Percentiles rank a stretch among this genome's conserved stretches.
phyloP scores from a whole-genome alignment of 2,888 invertebrate species.

The Digitonthophagus gazella region DNA sequence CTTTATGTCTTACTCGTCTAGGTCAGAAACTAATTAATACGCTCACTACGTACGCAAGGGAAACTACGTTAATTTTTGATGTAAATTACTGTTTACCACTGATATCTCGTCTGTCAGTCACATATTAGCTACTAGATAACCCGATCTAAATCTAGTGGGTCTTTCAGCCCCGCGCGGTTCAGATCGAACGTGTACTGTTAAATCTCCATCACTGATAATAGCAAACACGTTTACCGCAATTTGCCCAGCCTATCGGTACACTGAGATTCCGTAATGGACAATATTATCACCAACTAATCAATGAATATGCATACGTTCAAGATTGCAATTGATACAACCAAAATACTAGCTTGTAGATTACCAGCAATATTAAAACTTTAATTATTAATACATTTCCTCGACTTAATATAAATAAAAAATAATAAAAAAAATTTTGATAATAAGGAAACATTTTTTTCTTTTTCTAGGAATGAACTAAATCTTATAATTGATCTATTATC shows the following conservation, averaged over 20 bases:
- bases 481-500: no score
- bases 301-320: conserved; percentile 17
- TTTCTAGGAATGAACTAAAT: no score
- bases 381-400: background rate
- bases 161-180: background rate
- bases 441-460: no score
- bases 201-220: conserved; percentile 35
- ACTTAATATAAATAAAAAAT: background rate
- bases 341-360: background rate
- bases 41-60: background rate
- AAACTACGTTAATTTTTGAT: background rate
- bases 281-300: conserved; percentile 13
- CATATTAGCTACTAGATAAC: background rate
- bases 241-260: background rate
- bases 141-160: background rate
- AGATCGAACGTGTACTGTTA: conserved; percentile 29
- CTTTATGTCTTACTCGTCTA: background rate
- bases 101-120: background rate
- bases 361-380: background rate
- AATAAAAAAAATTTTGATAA: no score
- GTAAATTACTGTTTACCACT: background rate
- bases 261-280: background rate
- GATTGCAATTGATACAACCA: background rate
- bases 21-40: background rate
- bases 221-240: conserved; percentile 31